These are phyloP conservation scores for Rhagonycha lutea DNA, from an alignment of 2,888 invertebrate species.

Conservation along the genomic window DNA sequence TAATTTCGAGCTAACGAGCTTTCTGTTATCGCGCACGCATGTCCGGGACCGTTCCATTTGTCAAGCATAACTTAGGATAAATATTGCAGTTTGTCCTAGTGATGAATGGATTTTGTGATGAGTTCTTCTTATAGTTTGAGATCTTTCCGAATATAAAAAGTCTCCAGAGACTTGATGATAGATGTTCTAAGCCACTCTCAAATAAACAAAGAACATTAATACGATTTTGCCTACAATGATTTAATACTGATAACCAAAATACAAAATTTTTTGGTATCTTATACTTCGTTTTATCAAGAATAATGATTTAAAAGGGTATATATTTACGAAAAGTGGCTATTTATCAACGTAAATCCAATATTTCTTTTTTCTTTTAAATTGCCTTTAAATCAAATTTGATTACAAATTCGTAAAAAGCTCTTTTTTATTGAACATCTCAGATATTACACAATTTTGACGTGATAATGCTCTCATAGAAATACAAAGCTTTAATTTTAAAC, in stretches of 20 bases:
- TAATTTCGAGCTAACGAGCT: constrained; percentile 49
- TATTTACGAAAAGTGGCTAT: constrained; percentile 4
- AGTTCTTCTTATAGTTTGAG: constrained; percentile 30
- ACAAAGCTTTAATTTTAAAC: neutral
- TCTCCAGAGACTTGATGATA: constrained; percentile 33
- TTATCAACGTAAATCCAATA: constrained; percentile 3
- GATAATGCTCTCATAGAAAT: neutral
- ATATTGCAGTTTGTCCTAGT: constrained; percentile 39
- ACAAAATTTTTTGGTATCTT: constrained; percentile 1
- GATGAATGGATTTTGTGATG: constrained; percentile 47
- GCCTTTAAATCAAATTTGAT: constrained; percentile 12
- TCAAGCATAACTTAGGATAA: constrained; percentile 43
- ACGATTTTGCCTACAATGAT: neutral
- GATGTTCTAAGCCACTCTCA: constrained; percentile 32
- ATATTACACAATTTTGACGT: neutral
- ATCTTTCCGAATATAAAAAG: constrained; percentile 33
- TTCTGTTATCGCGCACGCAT: constrained; percentile 46
- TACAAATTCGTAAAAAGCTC: constrained; percentile 12
- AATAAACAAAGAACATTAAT: constrained; percentile 29
- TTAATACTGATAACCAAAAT: neutral
- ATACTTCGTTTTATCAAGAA: constrained; percentile 8
- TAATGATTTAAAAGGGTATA: constrained; percentile 15
- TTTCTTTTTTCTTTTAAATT: constrained; percentile 11
- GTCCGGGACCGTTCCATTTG: constrained; percentile 48
- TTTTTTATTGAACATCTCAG: neutral